Conservation (phyloP, 1,140 invertebrate species). For the Drosophila subobscura region DNA sequence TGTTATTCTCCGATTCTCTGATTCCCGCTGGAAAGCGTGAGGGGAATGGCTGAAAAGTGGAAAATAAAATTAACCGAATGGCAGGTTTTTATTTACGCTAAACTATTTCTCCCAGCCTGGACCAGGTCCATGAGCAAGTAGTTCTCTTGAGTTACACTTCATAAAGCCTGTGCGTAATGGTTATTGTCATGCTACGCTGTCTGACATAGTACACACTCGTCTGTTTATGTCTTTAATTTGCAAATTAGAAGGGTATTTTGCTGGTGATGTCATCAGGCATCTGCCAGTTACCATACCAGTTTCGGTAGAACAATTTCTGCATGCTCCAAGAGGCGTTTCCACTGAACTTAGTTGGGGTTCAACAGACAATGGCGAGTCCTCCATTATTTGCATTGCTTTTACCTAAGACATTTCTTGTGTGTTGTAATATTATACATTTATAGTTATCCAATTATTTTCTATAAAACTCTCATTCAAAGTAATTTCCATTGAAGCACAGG, state of each 20-base stretch:
- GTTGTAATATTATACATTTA: no score
- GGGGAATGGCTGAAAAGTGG: slow-evolving; percentile 32
- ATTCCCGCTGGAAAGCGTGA: slow-evolving; percentile 25
- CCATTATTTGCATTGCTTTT: background rate
- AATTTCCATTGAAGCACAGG: no score
- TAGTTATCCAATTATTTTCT: background rate
- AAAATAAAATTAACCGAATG: slow-evolving; percentile 52
- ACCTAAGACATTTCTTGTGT: background rate
- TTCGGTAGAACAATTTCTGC: slow-evolving; percentile 29
- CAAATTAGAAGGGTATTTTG: slow-evolving; percentile 35
- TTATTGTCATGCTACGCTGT: slow-evolving; percentile 23
- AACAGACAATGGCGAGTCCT: background rate
- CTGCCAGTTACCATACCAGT: slow-evolving; percentile 5
- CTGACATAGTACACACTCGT: background rate
- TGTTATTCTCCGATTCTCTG: slow-evolving; percentile 31
- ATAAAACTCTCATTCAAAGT: slow-evolving; percentile 9
- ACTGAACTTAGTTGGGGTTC: slow-evolving; percentile 25
- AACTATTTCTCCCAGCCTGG: slow-evolving; percentile 25
- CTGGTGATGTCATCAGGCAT: slow-evolving; percentile 25
- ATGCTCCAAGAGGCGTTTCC: slow-evolving; percentile 17
- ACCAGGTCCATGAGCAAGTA: slow-evolving; percentile 6
- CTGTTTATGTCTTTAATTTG: background rate
- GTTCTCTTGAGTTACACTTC: slow-evolving; percentile 44
- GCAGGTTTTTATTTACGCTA: slow-evolving; percentile 48
- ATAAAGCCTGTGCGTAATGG: slow-evolving; percentile 36